A percentile compares a stretch with the other conserved stretches of the same genome.
Evolutionary conservation across 1,140 invertebrate genomes (phyloP).

Genomic region (Sipha flava): DNA sequence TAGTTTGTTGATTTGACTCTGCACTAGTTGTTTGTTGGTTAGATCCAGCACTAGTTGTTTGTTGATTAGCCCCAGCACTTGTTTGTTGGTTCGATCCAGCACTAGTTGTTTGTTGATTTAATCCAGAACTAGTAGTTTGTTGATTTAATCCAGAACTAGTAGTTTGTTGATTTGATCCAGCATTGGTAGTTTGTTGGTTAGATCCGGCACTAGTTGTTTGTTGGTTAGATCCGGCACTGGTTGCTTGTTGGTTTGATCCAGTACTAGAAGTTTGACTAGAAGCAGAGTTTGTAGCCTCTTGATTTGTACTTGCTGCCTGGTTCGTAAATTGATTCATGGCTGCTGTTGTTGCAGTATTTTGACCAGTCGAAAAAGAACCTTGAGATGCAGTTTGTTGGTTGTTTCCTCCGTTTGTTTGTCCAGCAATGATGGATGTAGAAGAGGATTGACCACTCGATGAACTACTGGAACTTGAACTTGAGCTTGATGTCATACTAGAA

Average conservation of each 20-base stretch:
- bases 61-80: no score
- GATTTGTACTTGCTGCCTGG: neutral
- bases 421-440: neutral
- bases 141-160: conserved; percentile 31
- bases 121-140: conserved; percentile 34
- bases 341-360: conserved; percentile 26
- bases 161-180: conserved; percentile 23
- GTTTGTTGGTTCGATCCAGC: neutral
- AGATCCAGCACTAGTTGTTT: no score
- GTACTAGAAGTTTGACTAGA: neutral
- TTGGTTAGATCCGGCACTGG: neutral
- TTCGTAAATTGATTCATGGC: conserved; percentile 19
- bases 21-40: no score
- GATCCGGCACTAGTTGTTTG: neutral
- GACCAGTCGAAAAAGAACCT: neutral
- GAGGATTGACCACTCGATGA: conserved; percentile 7
- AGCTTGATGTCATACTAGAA: neutral
- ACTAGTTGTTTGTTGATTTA: conserved; percentile 22
- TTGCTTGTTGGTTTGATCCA: neutral
- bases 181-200: neutral
- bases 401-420: conserved; percentile 3
- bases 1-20: conserved; percentile 33
- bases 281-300: neutral
- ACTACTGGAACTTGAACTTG: conserved; percentile 22
- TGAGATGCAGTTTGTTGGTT: conserved; percentile 33